Evolutionary conservation across 2,797 vertebrate genomes (phyloP).

Genomic region (Crossoptilon crossoptilon): DNA sequence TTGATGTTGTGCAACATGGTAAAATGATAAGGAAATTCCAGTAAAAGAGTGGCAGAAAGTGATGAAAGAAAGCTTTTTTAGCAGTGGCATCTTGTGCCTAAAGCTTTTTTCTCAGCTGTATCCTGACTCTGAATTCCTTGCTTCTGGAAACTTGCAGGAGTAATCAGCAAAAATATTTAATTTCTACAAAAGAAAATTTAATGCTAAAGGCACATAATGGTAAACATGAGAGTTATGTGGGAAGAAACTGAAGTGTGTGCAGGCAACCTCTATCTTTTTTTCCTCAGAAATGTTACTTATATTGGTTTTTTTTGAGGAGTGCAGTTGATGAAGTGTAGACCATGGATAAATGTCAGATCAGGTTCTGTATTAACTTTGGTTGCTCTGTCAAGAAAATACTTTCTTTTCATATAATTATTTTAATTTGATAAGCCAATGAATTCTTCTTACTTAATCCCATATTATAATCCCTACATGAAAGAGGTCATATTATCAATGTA

Average conservation of each 20-base stretch:
- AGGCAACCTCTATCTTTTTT: background rate
- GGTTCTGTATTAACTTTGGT: background rate
- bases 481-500: background rate
- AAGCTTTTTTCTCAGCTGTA: background rate
- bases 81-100: background rate
- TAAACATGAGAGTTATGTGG: background rate
- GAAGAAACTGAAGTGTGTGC: background rate
- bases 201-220: background rate
- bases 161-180: background rate
- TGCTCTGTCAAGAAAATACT: background rate
- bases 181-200: background rate
- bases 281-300: background rate
- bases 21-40: background rate
- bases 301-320: background rate
- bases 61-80: background rate
- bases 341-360: background rate
- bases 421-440: background rate
- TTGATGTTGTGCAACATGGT: background rate
- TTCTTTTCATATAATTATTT: background rate
- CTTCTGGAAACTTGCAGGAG: background rate
- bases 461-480: background rate
- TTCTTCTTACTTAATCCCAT: background rate
- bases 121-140: background rate
- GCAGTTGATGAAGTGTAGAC: background rate
- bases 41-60: background rate